Conservation (phyloP, 1,140 invertebrate species). For the Muscidifurax raptorellus region DNA sequence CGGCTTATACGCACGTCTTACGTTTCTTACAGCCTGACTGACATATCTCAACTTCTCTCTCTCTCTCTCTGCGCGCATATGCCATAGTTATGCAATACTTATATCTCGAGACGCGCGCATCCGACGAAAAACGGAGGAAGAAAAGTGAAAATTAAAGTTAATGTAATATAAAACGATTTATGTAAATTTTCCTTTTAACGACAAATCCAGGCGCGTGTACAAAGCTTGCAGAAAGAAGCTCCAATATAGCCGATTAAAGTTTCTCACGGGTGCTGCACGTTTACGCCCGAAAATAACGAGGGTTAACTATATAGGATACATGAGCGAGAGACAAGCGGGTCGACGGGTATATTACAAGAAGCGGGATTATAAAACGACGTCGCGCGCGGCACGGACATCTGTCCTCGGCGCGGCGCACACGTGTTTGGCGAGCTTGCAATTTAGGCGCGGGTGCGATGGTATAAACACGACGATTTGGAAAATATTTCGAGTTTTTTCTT, state of each 20-base stretch:
- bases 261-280: no score
- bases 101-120: background rate
- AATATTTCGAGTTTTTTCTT: no score
- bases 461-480: no score
- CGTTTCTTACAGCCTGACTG: background rate
- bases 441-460: background rate
- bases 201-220: background rate
- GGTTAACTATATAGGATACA: no score
- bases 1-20: background rate
- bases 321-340: no score
- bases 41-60: no score
- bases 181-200: no score
- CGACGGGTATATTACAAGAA: background rate
- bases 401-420: background rate
- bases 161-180: no score
- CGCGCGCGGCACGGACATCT: background rate
- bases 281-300: no score
- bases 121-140: background rate
- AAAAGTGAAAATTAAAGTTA: background rate
- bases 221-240: no score
- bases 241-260: no score
- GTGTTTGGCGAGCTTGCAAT: slow-evolving; percentile 6
- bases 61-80: background rate
- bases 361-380: background rate
- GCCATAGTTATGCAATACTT: background rate